Base-by-base conservation (phyloP, 2,888 invertebrate species). In the Beris chalybata region DNA sequence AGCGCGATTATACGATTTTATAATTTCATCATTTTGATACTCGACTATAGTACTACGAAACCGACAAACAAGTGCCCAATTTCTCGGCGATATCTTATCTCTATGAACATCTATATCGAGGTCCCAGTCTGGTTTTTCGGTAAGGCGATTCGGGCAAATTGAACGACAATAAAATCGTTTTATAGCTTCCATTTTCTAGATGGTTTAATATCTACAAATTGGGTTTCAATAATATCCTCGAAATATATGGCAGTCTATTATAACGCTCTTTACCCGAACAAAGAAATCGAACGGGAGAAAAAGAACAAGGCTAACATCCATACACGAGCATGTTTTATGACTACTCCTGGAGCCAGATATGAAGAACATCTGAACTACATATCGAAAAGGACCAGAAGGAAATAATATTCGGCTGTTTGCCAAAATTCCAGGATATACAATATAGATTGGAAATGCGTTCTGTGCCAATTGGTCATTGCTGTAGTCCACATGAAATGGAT, bases 121-220 rank as follows among this genome's bases (percentile, higher is more conserved):
- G 31, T 15, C n/a, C 30, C 45, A n/a, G 13, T 32, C 9, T 50
- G 11, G 12, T 22, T 38, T 22, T 29, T 61, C 59, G 38, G 48
- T 50, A 61, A 50, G 64, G 66, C 64, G 61, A 65, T 66, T 65
- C 55, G 56, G 55, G 67, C 56, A 67, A 65, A 67, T 69, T 64
- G 67, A 67, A 67, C 65, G 63, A 67, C 69, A 69, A 69, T 69
- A 69, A 69, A 69, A 45, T 59, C 65, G 67, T 69, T 69, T 69
- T 69, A 69, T 69, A 61, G 67, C 65, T 64, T 65, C 67, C 69
- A 69, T 69, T 69, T 69, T 69, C 69, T 69, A 63, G 67, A 69
- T 69, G 69, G 69, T 69, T 69, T 69, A 69, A 69, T 69, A 69
- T 69, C 69, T 69, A 69, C 65, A 69, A 69, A 69, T 69, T 69